These are phyloP conservation scores for Bujurquina vittata DNA, from an alignment of 2,113 vertebrate genomes.

Conservation along the genomic window DNA sequence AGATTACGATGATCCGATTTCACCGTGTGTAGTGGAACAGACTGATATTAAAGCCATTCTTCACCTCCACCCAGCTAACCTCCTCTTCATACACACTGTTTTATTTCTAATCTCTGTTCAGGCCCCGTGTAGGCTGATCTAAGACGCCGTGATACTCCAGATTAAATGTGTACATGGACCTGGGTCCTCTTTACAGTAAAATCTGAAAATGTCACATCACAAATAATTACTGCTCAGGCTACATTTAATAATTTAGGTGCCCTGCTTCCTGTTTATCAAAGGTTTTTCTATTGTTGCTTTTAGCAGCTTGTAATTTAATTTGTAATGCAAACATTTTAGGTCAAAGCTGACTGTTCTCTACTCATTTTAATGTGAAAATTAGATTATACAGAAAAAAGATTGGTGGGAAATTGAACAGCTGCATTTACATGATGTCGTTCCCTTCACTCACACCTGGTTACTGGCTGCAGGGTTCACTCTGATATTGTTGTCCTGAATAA, in stretches of 20 bases:
- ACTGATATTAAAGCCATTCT: conserved; percentile 60
- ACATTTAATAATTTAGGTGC: neutral
- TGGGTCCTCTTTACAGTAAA: neutral
- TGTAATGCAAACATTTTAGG: no score
- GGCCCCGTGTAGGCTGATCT: neutral
- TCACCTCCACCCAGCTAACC: conserved; percentile 20
- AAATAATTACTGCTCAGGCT: fast-evolving
- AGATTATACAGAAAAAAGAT: no score
- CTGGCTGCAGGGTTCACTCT: neutral
- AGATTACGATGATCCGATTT: conserved; percentile 40
- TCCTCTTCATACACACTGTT: neutral
- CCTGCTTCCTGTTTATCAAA: neutral
- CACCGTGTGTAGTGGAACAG: neutral
- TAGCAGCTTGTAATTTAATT: neutral
- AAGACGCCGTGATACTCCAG: neutral
- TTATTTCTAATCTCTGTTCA: conserved; percentile 23
- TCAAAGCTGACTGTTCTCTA: no score
- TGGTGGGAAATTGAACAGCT: no score
- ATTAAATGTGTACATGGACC: neutral
- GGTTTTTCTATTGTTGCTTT: neutral
- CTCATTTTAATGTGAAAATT: no score
- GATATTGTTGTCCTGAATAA: neutral
- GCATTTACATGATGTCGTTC: no score
- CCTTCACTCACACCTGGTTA: no score
- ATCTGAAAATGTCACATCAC: neutral